phyloP scores from a whole-genome alignment of 2,797 vertebrate genomes.

The Vultur gryphus region DNA sequence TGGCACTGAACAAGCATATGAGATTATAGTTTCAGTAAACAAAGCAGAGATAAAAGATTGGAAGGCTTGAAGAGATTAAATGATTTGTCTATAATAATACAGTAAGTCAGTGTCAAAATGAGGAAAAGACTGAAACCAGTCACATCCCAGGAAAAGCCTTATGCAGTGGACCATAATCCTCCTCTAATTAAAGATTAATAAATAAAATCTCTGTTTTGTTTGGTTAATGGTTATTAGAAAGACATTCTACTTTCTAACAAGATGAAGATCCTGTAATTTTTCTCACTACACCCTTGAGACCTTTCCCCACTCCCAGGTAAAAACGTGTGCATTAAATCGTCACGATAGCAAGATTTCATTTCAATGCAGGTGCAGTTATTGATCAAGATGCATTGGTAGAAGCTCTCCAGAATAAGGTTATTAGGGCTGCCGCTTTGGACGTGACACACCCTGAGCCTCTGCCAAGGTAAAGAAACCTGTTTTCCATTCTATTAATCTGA shows the following conservation, averaged over 20 bases:
- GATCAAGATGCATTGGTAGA: conserved; percentile 78
- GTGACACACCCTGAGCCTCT: conserved; percentile 80
- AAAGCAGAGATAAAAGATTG: background rate
- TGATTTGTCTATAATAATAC: background rate
- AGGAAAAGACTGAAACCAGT: background rate
- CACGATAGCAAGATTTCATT: background rate
- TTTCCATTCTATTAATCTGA: background rate
- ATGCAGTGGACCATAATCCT: background rate
- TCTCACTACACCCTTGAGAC: background rate
- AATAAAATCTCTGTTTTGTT: background rate
- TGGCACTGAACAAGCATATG: background rate
- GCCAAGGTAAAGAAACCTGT: conserved; percentile 61
- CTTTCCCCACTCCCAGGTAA: background rate
- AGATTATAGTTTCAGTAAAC: background rate
- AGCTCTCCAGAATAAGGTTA: conserved; percentile 71
- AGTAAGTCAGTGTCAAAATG: background rate
- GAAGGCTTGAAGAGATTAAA: background rate
- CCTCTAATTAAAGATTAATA: background rate
- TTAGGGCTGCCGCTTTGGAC: conserved; percentile 75
- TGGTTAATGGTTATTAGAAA: background rate
- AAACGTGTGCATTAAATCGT: background rate
- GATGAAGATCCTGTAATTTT: background rate
- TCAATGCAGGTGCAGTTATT: conserved; percentile 72
- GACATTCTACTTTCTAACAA: background rate
- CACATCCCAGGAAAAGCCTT: background rate